Conservation (phyloP, 2,113 vertebrate genomes). For the Nycticebus coucang region DNA sequence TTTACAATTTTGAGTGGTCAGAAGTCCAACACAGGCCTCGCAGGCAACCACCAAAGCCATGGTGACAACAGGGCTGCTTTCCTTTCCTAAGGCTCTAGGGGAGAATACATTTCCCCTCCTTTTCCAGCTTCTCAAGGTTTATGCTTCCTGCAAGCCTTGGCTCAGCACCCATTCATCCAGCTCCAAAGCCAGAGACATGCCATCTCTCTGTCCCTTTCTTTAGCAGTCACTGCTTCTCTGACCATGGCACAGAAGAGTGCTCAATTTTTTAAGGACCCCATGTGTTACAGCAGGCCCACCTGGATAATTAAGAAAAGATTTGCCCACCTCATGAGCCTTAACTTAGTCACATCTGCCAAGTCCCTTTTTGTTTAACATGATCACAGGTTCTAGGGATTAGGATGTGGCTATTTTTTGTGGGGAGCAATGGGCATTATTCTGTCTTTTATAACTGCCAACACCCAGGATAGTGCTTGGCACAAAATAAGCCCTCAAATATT, state of each 20-base stretch:
- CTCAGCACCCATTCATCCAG: neutral
- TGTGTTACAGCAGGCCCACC: neutral
- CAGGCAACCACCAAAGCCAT: rapidly evolving
- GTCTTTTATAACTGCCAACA: neutral
- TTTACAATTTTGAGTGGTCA: neutral
- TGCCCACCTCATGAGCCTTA: neutral
- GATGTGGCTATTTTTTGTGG: neutral
- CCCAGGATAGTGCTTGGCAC: neutral
- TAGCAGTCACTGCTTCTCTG: neutral
- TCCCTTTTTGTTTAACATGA: neutral
- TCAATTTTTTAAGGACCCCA: neutral
- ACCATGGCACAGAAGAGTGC: neutral
- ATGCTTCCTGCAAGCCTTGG: neutral
- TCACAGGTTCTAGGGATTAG: neutral
- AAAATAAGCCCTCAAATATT: constrained; percentile 9
- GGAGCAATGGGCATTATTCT: neutral
- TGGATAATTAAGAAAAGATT: too few relatives aligned
- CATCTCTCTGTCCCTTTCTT: neutral
- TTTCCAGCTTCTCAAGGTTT: neutral
- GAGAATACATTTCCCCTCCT: neutral
- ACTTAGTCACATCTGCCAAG: neutral
- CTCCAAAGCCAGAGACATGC: neutral
- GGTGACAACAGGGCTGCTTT: neutral
- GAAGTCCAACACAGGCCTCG: neutral
- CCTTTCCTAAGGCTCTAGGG: neutral